Evolutionary conservation across 2,113 vertebrate species (phyloP).

Genomic region (Pontoporia blainvillei): DNA sequence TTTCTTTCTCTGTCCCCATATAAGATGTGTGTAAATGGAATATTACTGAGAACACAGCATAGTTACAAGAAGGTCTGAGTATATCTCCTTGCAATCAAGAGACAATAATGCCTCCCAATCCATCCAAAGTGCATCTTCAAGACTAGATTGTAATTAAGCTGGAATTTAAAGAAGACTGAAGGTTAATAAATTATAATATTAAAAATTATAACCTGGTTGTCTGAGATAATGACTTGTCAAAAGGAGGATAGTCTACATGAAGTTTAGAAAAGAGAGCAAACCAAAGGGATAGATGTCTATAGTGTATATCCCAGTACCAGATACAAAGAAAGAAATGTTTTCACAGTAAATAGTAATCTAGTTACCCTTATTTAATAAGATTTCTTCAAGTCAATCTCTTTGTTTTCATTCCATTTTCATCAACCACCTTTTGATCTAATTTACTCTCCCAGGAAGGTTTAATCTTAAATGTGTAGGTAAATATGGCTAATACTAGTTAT

Average conservation of each 20-base stretch:
- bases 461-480: not conserved
- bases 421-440: not conserved
- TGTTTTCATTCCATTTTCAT: not conserved
- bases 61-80: not conserved
- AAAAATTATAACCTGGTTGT: not conserved
- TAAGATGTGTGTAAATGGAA: not conserved
- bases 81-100: not conserved
- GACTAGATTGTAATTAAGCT: slow-evolving; percentile 6
- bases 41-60: not conserved
- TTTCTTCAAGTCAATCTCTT: not conserved
- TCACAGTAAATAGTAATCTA: not conserved
- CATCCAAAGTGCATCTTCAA: not conserved
- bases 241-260: not conserved
- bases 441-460: not conserved
- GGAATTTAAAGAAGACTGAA: not conserved
- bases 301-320: not conserved
- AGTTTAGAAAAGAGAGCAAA: not conserved
- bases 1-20: not conserved
- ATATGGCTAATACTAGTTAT: not conserved
- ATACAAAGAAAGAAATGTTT: not conserved
- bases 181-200: slow-evolving; percentile 18
- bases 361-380: not conserved
- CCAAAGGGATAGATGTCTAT: not conserved
- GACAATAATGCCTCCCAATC: not conserved
- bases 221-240: not conserved